Evolutionary conservation across 53 echinoderm and acorn worm species (phyloP), one percentile per base, ranked within the genome.

Genomic region (Mesocentrotus franciscanus): DNA sequence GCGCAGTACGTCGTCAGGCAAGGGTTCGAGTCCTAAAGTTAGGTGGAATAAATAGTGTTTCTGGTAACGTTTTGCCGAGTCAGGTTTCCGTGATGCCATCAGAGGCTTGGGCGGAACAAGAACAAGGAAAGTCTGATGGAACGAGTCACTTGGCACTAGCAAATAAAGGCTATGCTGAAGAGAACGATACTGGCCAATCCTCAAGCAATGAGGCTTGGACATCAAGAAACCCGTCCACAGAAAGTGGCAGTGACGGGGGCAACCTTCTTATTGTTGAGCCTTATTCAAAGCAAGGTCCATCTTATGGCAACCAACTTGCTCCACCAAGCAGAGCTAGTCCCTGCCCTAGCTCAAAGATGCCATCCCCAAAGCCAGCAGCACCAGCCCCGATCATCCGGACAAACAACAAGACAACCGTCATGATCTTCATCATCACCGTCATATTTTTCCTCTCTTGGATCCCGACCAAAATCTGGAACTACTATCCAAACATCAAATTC

Each of bases 361-460:
- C 20, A 55, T 20, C 85, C 10, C 20, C 49, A 8, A 90, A 90
- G 61, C 18, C 3, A 90, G 29, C 9, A 4, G 22, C 16, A 4
- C 90, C 90, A 27, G 60, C 14, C 27, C 27, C 90, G 11, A 4
- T 13, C n/a, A 30, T 30, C n/a, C 93, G 93, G 15, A 93, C 75
- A 24, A 94, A 84, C 83, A 83, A 79, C 61, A 95, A 85, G 95
- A 95, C 95, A 61, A 95, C 95, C 66, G 83, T 55, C 39, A 95
- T 92, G 95, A 92, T 95, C 14, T 85, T 95, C 56, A 92, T 92
- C 55, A 95, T 92, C 92, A 95, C 92, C 56, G 95, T 95, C 42
- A 83, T 92, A 18, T 95, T 95, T 56, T 85, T 95, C 71, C 27
- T 95, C 49, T 92, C 95, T 13, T 95, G 95, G 95, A 61, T 95